Evolutionary conservation across 1,140 invertebrate genomes (phyloP).

Genomic region (Lepidurus couesii): DNA sequence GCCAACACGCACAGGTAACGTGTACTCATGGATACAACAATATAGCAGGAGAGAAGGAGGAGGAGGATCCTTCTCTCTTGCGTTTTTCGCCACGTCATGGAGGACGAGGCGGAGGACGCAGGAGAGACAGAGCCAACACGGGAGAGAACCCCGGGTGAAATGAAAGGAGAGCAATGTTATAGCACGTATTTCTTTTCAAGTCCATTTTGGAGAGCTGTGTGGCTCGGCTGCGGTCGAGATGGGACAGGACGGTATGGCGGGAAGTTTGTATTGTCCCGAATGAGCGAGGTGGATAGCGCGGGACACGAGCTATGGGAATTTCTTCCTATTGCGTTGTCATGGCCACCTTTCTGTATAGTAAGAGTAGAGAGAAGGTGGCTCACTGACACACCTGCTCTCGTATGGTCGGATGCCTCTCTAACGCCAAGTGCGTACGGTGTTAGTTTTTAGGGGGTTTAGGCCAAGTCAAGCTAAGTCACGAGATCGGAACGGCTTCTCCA

Average conservation of each 20-base stretch:
- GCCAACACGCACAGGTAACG: neutral
- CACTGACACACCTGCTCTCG: neutral
- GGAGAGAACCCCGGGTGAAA: neutral
- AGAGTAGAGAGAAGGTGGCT: neutral
- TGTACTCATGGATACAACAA: neutral
- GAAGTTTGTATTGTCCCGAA: neutral
- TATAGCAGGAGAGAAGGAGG: neutral
- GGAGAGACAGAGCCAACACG: neutral
- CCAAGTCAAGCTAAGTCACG: neutral
- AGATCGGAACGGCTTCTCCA: no score
- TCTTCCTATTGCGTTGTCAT: neutral
- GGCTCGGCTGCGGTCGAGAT: neutral
- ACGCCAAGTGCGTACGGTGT: neutral
- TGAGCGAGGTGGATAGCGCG: neutral
- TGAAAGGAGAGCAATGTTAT: neutral
- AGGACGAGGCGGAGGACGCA: neutral
- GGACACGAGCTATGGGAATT: neutral
- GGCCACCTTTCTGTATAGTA: neutral
- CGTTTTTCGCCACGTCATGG: neutral
- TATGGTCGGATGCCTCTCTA: neutral
- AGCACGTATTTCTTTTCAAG: neutral
- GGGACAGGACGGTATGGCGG: slow-evolving; percentile 1
- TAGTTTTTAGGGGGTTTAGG: neutral
- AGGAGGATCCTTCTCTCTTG: neutral
- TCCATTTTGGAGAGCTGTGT: neutral